Percentiles rank a stretch among this genome's conserved stretches.
These are phyloP conservation scores for Malurus cyaneus DNA, from an alignment of 2,113 vertebrate species.

Conservation along the genomic window DNA sequence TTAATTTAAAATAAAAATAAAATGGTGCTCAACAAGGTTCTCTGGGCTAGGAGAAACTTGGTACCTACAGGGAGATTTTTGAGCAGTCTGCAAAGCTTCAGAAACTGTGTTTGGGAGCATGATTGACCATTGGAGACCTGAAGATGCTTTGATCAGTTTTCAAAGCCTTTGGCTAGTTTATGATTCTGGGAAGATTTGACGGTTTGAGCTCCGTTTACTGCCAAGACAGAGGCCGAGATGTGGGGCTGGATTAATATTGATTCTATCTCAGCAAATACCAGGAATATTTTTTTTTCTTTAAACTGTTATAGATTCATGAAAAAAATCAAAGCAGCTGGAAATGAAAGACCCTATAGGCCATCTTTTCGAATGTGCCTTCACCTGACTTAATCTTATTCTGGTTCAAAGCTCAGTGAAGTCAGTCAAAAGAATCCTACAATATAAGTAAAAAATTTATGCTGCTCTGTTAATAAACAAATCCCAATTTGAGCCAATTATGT, in stretches of 20 bases:
- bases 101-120: not conserved
- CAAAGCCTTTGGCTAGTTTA: conserved; percentile 28
- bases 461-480: not conserved
- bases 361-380: not conserved
- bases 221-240: conserved; percentile 12
- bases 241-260: conserved; percentile 45
- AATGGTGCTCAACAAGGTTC: not conserved
- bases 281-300: not conserved
- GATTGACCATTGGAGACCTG: not conserved
- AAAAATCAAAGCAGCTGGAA: conserved; percentile 42
- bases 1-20: not conserved
- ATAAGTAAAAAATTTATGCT: not conserved
- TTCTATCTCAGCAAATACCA: conserved; percentile 32
- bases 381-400: conserved; percentile 15
- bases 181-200: conserved; percentile 33
- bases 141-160: conserved; percentile 52
- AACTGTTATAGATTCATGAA: conserved; percentile 17
- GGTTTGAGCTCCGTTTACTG: conserved; percentile 20
- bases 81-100: not conserved
- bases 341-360: not conserved
- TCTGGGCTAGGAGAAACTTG: not conserved
- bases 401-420: not conserved
- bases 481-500: not conserved
- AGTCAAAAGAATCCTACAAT: not conserved
- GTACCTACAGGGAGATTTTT: not conserved